Evolutionary conservation across 53 echinoderm and acorn worm genomes (phyloP), one percentile per base, ranked within the genome.

Genomic region (Paelopatides confundens): DNA sequence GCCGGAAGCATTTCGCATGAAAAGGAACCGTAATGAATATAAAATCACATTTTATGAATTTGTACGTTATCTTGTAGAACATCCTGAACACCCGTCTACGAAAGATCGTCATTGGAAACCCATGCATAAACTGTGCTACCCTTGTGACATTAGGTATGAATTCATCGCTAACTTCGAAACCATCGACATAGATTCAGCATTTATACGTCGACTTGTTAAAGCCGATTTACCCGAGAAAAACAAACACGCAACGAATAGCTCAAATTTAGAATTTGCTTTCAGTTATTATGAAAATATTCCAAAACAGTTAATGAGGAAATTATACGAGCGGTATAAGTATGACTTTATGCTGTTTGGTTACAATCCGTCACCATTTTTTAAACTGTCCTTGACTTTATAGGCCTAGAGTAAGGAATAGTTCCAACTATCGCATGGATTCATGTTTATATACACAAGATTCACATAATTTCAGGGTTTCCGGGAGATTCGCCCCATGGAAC

Each of bases 191-290:
- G 84, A 83, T 24, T 83, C 84, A 5, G 39, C 33, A 24, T 64
- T 65, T 28, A 83, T 83, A 83, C 37, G 63, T 14, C n/a, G 65
- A 28, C 63, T 64, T 24, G 84, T 83, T 21, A 38, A 46, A 37
- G 92, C 87, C 1, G 79, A 79, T 13, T 51, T 79, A 53, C 79
- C 79, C 6, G 77, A 93, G 18, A 74, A 76, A 35, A 89, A 89
- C 28, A 92, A 93, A 52, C 93, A 93, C 66, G 94, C 96, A 11
- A 96, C 96, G 21, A 93, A 93, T 81, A 96, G 96, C 67, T 96
- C 91, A 10, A 93, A 96, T 58, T 86, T 91, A 34, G 67, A 93
- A 37, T 76, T 46, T 14, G 86, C 93, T n/a, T 88, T 93, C 31
- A 77, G 62, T 31, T 93, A 96, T 66, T 94, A 88, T 39, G 82